Base-by-base conservation (phyloP, 2,888 invertebrate species). In the Trichogramma evanescens region DNA sequence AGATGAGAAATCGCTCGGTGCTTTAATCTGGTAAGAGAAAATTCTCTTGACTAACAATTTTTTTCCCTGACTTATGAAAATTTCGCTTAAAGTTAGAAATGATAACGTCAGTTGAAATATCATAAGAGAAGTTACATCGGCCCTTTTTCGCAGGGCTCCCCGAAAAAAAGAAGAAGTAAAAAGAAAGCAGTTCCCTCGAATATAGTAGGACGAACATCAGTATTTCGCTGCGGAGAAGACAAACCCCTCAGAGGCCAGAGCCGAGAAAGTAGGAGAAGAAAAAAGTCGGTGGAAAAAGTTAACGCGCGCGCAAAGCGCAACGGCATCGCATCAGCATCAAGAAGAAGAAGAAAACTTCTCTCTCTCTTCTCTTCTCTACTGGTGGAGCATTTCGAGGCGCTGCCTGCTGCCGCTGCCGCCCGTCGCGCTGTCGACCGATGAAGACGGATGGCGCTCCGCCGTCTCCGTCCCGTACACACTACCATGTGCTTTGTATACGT, bases 351-450 rank as follows among this genome's bases (percentile, higher is more conserved):
- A 74, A 75, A 73, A 74, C 72, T 73, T 74, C 72, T 74, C 71
- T 72, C 26, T 26, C 26, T 26, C 26, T 26, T 26, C 26, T 26
- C 26, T 26, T 26, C 26, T 26, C 26, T 26, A 26, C 26, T 72
- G 74, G 74, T 71, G 75, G 26, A 74, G 74, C 73, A 75, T 76
- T 26, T 77, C 75, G 77, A 77, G 74, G 76, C 77, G 77, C 26
- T 26, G 26, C 26, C 26, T 26, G 26, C 26, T 26, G 26, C 26
- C 26, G 77, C 77, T 74, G 77, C 77, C 77, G 77, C 77, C 77
- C 77, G 77, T 78, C 74, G 77, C 69, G 77, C 77, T 77, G 77
- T 77, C 77, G 77, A 71, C 77, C 77, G 77, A 78, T 78, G 77
- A 78, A 78, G 77, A 78, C 75, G 76, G 74, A 78, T 77, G 74